Evolutionary conservation across 2,888 invertebrate genomes (phyloP).

Genomic region (Polyommatus iphigenia): DNA sequence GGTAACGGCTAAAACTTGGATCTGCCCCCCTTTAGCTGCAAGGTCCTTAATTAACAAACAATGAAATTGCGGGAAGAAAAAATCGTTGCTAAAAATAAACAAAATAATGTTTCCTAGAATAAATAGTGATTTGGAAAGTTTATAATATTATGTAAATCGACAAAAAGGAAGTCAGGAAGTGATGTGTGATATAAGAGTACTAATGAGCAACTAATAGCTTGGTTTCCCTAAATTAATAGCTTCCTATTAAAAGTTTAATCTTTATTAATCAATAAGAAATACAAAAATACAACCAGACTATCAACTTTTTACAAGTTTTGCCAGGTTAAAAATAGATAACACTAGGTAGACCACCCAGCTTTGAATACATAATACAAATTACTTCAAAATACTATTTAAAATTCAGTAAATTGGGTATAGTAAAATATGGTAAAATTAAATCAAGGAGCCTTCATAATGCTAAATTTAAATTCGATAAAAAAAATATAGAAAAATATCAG

Average conservation of each 20-base stretch:
- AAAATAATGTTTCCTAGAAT: neutral
- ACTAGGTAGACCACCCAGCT: no score
- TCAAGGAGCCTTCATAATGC: no score
- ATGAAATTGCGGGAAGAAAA: neutral
- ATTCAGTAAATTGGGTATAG: no score
- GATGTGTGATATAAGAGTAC: neutral
- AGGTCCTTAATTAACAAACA: neutral
- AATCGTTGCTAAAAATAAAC: neutral
- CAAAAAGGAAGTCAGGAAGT: neutral
- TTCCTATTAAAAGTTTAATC: neutral
- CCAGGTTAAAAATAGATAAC: neutral
- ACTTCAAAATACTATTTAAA: no score
- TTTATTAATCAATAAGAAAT: neutral
- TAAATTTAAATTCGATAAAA: no score
- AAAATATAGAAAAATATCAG: no score
- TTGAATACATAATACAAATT: no score
- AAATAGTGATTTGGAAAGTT: neutral
- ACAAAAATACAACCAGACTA: no score
- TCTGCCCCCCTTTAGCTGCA: no score
- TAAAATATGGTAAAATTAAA: no score
- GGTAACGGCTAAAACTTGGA: no score
- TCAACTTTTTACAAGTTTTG: neutral
- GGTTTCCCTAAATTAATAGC: neutral
- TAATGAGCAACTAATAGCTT: neutral
- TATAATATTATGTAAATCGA: conserved; percentile 1